These are phyloP conservation scores for Henicopernis longicauda DNA, from an alignment of 2,113 vertebrate species.

Conservation along the genomic window DNA sequence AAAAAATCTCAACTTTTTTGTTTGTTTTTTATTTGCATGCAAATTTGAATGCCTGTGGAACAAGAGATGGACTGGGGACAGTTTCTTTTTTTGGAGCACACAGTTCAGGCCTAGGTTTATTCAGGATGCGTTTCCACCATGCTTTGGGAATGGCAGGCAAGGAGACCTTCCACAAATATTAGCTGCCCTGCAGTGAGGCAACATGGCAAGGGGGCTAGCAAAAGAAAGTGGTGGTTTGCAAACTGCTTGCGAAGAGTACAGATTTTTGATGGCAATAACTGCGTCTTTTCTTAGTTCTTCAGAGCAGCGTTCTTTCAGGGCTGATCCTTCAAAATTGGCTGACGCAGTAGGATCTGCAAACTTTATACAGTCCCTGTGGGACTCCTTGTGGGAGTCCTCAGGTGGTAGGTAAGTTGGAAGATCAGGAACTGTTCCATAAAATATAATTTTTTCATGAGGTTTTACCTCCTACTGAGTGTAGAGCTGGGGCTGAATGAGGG, in stretches of 20 bases:
- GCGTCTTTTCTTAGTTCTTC: not conserved
- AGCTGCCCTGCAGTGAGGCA: not conserved
- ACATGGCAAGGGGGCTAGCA: rapidly evolving
- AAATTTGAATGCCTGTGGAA: not conserved
- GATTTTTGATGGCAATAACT: not conserved
- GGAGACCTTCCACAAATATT: not conserved
- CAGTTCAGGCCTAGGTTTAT: not conserved
- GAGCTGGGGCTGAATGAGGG: not conserved
- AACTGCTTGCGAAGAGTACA: not conserved
- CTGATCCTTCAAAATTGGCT: not conserved
- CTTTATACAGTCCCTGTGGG: not conserved
- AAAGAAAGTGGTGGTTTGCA: not conserved
- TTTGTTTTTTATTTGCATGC: not conserved
- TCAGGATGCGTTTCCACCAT: not conserved
- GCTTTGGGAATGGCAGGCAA: not conserved
- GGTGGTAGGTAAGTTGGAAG: not conserved
- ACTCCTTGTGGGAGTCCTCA: not conserved
- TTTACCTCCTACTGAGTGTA: not conserved
- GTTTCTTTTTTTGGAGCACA: not conserved
- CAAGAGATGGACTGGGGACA: not conserved
- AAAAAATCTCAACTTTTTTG: not conserved
- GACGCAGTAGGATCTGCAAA: not conserved
- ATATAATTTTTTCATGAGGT: not conserved
- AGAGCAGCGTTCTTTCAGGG: not conserved
- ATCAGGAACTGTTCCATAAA: not conserved